phyloP scores from a whole-genome alignment of 2,113 vertebrate species.

The Ceuthmochares aereus region DNA sequence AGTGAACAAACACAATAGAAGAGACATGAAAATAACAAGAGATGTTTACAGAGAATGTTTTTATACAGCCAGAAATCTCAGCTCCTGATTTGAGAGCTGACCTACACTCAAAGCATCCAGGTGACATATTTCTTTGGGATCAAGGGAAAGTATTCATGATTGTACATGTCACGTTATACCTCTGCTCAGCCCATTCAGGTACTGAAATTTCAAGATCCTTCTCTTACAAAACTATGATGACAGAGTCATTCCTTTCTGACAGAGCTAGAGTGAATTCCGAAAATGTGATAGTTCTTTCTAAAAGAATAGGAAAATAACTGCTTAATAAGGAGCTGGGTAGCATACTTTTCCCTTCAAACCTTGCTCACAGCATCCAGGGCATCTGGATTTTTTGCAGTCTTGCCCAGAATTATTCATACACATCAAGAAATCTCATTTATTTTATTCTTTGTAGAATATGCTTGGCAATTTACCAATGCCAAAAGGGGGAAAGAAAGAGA shows the following conservation, averaged over 20 bases:
- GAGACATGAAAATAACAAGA: conserved; percentile 24
- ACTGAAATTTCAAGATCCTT: background rate
- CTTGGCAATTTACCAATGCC: background rate
- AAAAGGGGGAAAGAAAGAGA: background rate
- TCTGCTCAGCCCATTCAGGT: background rate
- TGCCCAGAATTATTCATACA: conserved; percentile 13
- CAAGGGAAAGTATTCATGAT: background rate
- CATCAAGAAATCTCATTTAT: conserved; percentile 11
- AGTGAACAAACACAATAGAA: background rate
- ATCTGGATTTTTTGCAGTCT: conserved; percentile 2
- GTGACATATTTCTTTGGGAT: background rate
- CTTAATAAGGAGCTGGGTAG: conserved; percentile 16
- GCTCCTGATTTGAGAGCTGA: background rate
- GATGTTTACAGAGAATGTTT: background rate
- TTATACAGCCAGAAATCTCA: conserved; percentile 7
- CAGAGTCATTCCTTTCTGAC: background rate
- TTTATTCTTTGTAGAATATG: background rate
- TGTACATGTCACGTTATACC: background rate
- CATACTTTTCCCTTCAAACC: background rate
- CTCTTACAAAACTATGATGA: background rate
- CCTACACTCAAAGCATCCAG: background rate
- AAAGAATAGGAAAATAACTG: conserved; percentile 3
- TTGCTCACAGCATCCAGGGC: background rate
- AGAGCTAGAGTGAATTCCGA: background rate
- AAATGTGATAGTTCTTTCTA: background rate